Conservation (phyloP, 2,113 vertebrate species). For the Myanophis thanlyinensis region DNA sequence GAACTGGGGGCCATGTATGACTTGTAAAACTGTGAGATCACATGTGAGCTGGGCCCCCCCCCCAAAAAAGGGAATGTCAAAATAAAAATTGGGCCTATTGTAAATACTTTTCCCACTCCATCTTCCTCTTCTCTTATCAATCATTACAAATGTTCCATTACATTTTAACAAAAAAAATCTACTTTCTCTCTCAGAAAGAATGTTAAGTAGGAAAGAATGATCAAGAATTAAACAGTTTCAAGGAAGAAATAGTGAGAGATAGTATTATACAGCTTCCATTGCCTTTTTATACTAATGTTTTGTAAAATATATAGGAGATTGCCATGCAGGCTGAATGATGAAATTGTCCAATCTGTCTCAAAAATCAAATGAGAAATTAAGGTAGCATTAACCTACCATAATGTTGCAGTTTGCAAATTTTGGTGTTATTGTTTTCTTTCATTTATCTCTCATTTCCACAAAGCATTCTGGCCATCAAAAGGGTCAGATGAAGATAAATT, state of each 20-base stretch:
- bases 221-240: neutral
- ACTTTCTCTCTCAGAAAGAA: no score
- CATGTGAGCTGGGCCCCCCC: neutral
- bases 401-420: neutral
- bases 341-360: neutral
- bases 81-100: neutral
- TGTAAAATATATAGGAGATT: neutral
- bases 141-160: neutral
- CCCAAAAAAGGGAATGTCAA: neutral
- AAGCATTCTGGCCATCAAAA: neutral
- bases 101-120: neutral
- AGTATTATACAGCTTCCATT: neutral
- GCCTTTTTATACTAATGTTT: neutral
- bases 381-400: neutral
- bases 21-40: neutral
- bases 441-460: neutral
- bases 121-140: neutral
- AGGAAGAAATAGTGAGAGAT: neutral
- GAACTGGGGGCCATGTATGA: neutral
- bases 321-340: neutral
- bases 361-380: neutral
- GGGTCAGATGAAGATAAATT: neutral
- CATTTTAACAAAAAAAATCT: neutral
- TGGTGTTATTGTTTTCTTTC: neutral
- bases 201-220: neutral